These are phyloP conservation scores for Tetrax tetrax DNA, from an alignment of 2,113 vertebrate genomes.

Conservation along the genomic window DNA sequence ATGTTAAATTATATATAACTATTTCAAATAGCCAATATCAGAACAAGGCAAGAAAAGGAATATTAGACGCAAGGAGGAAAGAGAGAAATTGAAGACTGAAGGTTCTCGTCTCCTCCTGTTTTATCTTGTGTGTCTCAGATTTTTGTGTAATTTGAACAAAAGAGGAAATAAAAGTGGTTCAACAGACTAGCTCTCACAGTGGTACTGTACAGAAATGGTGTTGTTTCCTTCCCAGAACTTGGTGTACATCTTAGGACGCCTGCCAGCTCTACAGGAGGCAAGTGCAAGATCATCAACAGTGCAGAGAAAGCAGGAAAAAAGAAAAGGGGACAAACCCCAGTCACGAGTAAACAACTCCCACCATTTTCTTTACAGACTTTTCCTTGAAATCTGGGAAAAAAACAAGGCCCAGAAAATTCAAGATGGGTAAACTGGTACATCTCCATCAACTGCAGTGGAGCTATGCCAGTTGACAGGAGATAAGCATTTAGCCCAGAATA, in stretches of 20 bases:
- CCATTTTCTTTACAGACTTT: background rate
- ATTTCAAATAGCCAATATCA: conserved; percentile 80
- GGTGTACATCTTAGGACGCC: conserved; percentile 50
- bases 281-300: conserved; percentile 52
- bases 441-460: background rate
- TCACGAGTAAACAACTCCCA: background rate
- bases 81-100: conserved; percentile 71
- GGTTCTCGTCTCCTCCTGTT: conserved; percentile 64
- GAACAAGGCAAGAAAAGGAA: conserved; percentile 77
- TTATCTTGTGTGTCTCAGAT: conserved; percentile 68
- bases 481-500: background rate
- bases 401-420: background rate
- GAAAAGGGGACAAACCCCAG: background rate
- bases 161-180: conserved; percentile 63
- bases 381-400: background rate
- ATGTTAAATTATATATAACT: conserved; percentile 89
- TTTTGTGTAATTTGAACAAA: conserved; percentile 73
- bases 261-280: conserved; percentile 64
- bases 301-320: conserved; percentile 26
- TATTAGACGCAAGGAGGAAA: conserved; percentile 77
- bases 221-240: conserved; percentile 66
- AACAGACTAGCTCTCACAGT: conserved; percentile 9
- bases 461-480: background rate
- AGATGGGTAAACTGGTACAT: background rate
- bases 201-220: conserved; percentile 48